These are phyloP conservation scores for Balaeniceps rex DNA, from an alignment of 2,113 vertebrate genomes.

Conservation along the genomic window DNA sequence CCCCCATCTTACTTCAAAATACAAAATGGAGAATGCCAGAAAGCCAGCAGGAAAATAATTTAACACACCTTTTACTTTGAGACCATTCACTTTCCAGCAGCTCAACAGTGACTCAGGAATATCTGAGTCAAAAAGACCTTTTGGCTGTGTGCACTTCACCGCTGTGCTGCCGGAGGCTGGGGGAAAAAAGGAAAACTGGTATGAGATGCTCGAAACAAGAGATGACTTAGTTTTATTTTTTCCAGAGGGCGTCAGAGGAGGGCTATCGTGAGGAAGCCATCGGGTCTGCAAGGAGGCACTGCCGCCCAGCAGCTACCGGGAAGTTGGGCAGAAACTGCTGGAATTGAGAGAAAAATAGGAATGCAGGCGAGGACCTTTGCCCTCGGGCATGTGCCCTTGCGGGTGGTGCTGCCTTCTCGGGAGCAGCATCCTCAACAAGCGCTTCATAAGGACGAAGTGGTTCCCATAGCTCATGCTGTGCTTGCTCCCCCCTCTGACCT, in stretches of 20 bases:
- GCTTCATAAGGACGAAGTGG: accelerated
- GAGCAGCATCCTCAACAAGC: not conserved
- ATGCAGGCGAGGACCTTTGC: not conserved
- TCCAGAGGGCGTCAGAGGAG: not conserved
- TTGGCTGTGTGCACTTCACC: accelerated
- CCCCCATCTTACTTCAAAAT: not conserved
- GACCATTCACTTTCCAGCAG: not conserved
- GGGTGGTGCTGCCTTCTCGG: not conserved
- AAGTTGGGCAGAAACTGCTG: not conserved
- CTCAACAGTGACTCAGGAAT: not conserved
- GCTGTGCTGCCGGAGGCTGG: not conserved
- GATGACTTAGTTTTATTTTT: not conserved
- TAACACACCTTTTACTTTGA: not conserved
- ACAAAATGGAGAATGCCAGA: not conserved
- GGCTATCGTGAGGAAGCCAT: accelerated
- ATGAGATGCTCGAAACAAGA: not conserved
- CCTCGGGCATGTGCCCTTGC: accelerated
- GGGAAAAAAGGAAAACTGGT: not conserved
- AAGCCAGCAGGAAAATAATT: not conserved
- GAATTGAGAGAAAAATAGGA: not conserved
- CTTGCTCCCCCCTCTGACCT: accelerated
- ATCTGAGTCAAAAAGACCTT: not conserved
- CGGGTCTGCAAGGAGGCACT: accelerated
- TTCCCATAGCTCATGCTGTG: accelerated
- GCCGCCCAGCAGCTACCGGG: not conserved